Evolutionary conservation across 2,113 vertebrate genomes (phyloP), one percentile per base, ranked within the genome.

Genomic region (Bos javanicus): DNA sequence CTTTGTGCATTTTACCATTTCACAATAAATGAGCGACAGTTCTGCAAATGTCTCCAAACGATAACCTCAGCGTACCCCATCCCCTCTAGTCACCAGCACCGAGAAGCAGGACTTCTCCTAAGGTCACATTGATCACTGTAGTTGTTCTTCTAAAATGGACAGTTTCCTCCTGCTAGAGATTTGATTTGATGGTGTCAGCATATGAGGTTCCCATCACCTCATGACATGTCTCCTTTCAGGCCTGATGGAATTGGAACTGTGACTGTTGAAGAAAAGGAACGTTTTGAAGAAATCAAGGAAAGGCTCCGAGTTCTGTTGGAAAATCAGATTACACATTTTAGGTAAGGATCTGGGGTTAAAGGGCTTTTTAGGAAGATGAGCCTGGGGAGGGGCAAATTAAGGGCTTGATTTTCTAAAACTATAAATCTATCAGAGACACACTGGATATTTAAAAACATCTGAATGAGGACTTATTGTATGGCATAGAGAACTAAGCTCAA

Each of bases 251-350:
- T 99, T 39, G 99, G 99, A 98, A 99, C 99, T 0, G 99, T 99
- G 96, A 99, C 99, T 0, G 98, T 99, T n/a, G 99, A 99, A 81
- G 99, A 99, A 98, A 99, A 99, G 93, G 99, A 99, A 87, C 99
- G 99, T 95, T 99, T 99, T 2, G 99, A 99, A 98, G 99, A 99
- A 98, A 99, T 99, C 99, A 99, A 99, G 98, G 99, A 99, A 97
- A 98, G 99, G 92, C 99, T 99, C 56, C 99, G 99, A 26, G 99
- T 99, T 94, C 99, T 99, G 92, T 98, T 99, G 98, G 99, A 99
- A 98, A 99, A 99, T 98, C 99, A 99, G 98, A 99, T 99, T 95
- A 99, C 99, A 46, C 99, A 99, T 99, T 99, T 99, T 99, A 99
- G 99, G 99, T 99, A 98, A 99, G 98, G 93, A 95, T 96, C 82